Percentiles rank a stretch among this genome's conserved stretches.
Evolutionary conservation across 2,797 vertebrate genomes (phyloP).

Genomic region (Scleropages formosus): DNA sequence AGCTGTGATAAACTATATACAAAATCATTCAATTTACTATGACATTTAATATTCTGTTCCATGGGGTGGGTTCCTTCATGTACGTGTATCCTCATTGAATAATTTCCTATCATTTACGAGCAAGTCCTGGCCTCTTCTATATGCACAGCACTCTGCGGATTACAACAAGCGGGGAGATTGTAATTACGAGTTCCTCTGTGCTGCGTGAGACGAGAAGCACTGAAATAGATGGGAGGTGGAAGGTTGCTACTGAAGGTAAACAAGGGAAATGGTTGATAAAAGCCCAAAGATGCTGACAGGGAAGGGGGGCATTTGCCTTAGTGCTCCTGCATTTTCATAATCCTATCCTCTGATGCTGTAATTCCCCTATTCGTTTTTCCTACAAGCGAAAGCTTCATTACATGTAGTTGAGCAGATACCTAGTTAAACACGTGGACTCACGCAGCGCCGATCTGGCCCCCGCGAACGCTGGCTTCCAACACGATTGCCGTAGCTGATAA

Average conservation of each 20-base stretch:
- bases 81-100: neutral
- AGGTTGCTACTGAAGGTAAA: conserved; percentile 30
- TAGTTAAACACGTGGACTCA: conserved; percentile 60
- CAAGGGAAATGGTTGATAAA: conserved; percentile 38
- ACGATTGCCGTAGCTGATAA: conserved; percentile 49
- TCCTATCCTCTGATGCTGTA: conserved; percentile 63
- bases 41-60: conserved; percentile 5
- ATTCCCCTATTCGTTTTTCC: conserved; percentile 60
- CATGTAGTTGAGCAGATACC: conserved; percentile 55
- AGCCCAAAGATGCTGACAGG: conserved; percentile 34
- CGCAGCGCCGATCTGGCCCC: conserved; percentile 41
- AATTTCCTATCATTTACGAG: neutral
- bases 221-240: neutral
- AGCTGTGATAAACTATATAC: neutral
- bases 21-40: neutral
- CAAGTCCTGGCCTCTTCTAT: neutral
- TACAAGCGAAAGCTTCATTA: conserved; percentile 60
- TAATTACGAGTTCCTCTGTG: conserved; percentile 8
- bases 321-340: conserved; percentile 59
- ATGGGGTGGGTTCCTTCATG: neutral
- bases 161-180: conserved; percentile 5
- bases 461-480: conserved; percentile 47
- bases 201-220: neutral
- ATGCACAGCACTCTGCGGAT: neutral
- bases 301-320: conserved; percentile 59